These are phyloP conservation scores for Hoplodrina ambigua DNA, from an alignment of 2,888 invertebrate genomes.

Conservation along the genomic window DNA sequence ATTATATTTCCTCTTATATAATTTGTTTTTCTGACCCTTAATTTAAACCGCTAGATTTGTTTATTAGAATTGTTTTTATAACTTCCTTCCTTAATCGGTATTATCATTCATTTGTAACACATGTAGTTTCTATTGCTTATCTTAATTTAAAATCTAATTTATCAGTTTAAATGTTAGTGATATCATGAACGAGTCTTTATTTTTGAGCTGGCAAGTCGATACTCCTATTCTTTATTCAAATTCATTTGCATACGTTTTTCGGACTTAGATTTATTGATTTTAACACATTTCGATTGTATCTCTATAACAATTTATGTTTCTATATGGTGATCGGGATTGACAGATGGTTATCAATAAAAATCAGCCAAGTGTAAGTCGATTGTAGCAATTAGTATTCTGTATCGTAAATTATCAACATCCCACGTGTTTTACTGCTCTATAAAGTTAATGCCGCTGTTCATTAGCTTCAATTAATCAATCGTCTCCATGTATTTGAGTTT, in stretches of 20 bases:
- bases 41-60: slow-evolving; percentile 11
- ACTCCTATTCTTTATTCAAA: slow-evolving; percentile 31
- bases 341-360: slow-evolving; percentile 51
- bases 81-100: slow-evolving; percentile 30
- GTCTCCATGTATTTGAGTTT: neutral
- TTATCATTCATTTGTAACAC: slow-evolving; percentile 22
- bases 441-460: slow-evolving; percentile 32
- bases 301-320: slow-evolving; percentile 44
- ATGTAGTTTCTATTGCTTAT: slow-evolving; percentile 25
- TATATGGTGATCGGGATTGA: slow-evolving; percentile 37
- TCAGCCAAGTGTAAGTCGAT: slow-evolving; percentile 30
- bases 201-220: slow-evolving; percentile 25
- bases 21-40: neutral
- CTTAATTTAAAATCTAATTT: slow-evolving; percentile 34
- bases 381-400: slow-evolving; percentile 42
- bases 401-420: slow-evolving; percentile 37
- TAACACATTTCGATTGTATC: slow-evolving; percentile 54
- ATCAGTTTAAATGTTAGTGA: slow-evolving; percentile 17
- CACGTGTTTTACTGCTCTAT: slow-evolving; percentile 32
- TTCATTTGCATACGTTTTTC: slow-evolving; percentile 54
- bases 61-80: slow-evolving; percentile 12
- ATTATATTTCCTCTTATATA: neutral
- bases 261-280: slow-evolving; percentile 50
- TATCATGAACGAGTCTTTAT: slow-evolving; percentile 20
- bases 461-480: slow-evolving; percentile 38